Evolutionary conservation across 2,888 invertebrate species (phyloP), one percentile per base, ranked within the genome.

Genomic region (Hyles lineata): DNA sequence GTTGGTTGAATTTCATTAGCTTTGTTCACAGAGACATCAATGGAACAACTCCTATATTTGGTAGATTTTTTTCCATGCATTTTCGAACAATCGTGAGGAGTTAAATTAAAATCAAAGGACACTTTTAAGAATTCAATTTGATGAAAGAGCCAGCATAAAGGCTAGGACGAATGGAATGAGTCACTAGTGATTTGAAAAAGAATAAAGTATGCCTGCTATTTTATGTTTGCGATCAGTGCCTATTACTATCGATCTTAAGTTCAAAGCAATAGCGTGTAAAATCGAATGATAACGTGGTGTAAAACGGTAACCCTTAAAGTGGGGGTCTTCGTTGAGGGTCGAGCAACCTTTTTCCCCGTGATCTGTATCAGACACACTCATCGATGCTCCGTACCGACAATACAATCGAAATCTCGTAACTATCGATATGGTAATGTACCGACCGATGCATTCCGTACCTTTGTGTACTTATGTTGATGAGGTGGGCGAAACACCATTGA

Each of bases 401-500:
- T 90, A 83, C 85, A 79, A 90, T 89, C 85, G 87, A 88, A 85
- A 85, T 85, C 82, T 82, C 72, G 82, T 85, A 85, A 81, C 85
- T 86, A 90, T 89, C 91, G 89, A 89, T 92, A 91, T 92, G 91
- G 88, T 92, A 92, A 92, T 92, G 85, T 85, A 83, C 83, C 79
- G 80, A 76, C 76, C 84, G 79, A 82, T 86, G 89, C 90, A 91
- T 92, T 90, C 91, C 90, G 84, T 80, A 85, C 87, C 90, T 89
- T 92, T 92, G 92, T 92, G 88, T 90, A 87, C 90, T 91, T 92
- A 93, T 90, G 90, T 89, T 90, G 92, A 93, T 93, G 93, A 93
- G 92, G 91, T 92, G 92, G 93, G 92, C 92, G 92, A 92, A 93
- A 92, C 92, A 85, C 89, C 83, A 92, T 92, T 92, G 91, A 91